Evolutionary conservation across 2,797 vertebrate species (phyloP), one percentile per base, ranked within the genome.

Genomic region (Epinephelus awoara): DNA sequence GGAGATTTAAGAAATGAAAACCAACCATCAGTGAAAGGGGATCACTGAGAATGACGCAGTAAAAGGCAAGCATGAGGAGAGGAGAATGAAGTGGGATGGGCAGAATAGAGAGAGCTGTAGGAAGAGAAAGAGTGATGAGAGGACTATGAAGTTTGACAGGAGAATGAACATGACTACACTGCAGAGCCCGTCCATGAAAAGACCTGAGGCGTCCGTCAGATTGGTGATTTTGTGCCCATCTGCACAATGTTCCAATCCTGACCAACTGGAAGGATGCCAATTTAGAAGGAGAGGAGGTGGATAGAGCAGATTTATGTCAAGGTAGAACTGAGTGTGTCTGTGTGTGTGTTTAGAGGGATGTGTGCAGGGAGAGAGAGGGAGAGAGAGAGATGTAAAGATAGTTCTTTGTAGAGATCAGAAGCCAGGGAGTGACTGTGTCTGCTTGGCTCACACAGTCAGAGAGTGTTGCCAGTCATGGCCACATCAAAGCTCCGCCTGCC

Each of bases 401-500:
- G 49, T 49, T 78, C 77, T 90, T 74, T 79, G 72, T 69, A 75
- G 56, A 85, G 82, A 85, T 89, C 82, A 75, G 72, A 87, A 72
- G 68, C 72, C 15, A 62, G 47, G 46, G 61, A 70, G 63, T 47
- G 58, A 75, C 76, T 67, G 65, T 55, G 75, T 81, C 51, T 78
- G 68, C 66, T 66, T 80, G 77, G 85, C 69, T 78, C 71, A 71
- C 52, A 63, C 27, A 77, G 71, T 62, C 63, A 77, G 44, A 73
- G 76, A 72, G 68, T 38, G 65, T 66, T 83, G 86, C 85, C 85
- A 82, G 89, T 72, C 69, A 82, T 25, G 59, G 66, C 65, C 78
- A 92, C 88, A 90, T 93, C 92, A 93, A 92, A 92, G 91, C 73
- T 75, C 77, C 62, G 75, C 72, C 52, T 63, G 56, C 55, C 21